A percentile compares a stretch with the other conserved stretches of the same genome.
Evolutionary conservation across 2,797 vertebrate species (phyloP).

Genomic region (Malacoctenus gilli): DNA sequence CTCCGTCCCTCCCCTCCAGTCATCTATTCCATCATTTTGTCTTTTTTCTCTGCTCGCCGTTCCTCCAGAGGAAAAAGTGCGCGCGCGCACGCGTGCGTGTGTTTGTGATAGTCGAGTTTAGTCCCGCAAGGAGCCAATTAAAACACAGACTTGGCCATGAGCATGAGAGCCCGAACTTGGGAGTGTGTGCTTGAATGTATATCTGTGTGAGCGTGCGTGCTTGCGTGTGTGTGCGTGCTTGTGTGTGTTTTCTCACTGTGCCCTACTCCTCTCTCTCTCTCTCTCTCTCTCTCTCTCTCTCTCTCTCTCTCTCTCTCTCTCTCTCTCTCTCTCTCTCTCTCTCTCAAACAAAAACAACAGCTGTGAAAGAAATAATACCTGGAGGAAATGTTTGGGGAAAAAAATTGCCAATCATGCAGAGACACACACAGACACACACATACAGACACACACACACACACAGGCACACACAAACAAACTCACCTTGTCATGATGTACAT

Average conservation of each 20-base stretch:
- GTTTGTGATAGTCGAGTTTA: conserved; percentile 62
- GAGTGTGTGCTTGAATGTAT: conserved; percentile 54
- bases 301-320: too few species aligned
- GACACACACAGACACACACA: conserved; percentile 63
- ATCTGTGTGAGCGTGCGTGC: conserved; percentile 15
- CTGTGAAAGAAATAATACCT: conserved; percentile 75
- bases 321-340: too few species aligned
- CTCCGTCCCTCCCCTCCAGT: conserved; percentile 49
- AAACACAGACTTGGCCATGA: conserved; percentile 76
- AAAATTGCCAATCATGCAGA: conserved; percentile 59
- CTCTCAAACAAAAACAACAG: conserved; percentile 79
- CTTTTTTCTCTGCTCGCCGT: conserved; percentile 61
- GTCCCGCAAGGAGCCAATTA: conserved; percentile 83
- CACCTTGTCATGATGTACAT: conserved; percentile 87
- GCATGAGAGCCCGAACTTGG: conserved; percentile 57
- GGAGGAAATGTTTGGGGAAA: conserved; percentile 57
- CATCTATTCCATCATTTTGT: conserved; percentile 73
- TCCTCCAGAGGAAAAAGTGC: conserved; percentile 47
- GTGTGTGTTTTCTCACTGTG: conserved; percentile 56
- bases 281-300: too few species aligned
- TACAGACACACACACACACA: conserved; percentile 49
- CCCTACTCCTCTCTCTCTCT: conserved; percentile 51
- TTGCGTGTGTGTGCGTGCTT: conserved; percentile 17
- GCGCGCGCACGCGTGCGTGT: conserved; percentile 43
- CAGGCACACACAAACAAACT: conserved; percentile 27